Conservation (phyloP, 2,888 invertebrate species). For the Hypomecis atomaria region DNA sequence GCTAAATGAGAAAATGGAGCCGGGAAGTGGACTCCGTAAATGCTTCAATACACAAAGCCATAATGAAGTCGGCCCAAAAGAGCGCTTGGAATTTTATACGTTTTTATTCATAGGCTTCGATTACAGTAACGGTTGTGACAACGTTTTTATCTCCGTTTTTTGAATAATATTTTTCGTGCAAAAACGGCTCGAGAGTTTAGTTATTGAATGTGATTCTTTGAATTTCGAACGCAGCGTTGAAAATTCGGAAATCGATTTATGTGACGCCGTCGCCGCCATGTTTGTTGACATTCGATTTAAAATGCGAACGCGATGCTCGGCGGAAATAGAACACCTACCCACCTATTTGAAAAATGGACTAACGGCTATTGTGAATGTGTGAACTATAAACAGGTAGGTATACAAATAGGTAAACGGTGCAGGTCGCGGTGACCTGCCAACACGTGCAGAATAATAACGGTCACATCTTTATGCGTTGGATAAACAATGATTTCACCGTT, state of each 20-base stretch:
- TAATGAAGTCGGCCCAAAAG: constrained; percentile 56
- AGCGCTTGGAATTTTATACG: constrained; percentile 57
- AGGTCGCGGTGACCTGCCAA: constrained; percentile 56
- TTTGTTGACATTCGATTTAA: constrained; percentile 74
- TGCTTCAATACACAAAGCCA: constrained; percentile 60
- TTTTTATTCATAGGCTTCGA: constrained; percentile 55
- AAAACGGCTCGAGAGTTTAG: constrained; percentile 46
- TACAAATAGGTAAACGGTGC: constrained; percentile 58
- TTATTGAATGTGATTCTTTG: constrained; percentile 44
- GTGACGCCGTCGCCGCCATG: constrained; percentile 64
- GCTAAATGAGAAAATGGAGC: constrained; percentile 74
- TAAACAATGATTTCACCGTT: constrained; percentile 19
- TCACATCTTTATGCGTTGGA: constrained; percentile 35
- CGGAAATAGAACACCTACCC: constrained; percentile 67
- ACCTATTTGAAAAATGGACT: constrained; percentile 62
- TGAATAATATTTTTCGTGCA: constrained; percentile 46
- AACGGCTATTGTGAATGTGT: constrained; percentile 54
- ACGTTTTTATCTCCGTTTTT: constrained; percentile 46
- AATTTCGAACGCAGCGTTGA: constrained; percentile 56
- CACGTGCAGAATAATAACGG: constrained; percentile 63
- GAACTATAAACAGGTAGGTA: constrained; percentile 52
- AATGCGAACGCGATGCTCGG: constrained; percentile 57
- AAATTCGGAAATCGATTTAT: constrained; percentile 71
- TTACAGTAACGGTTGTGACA: constrained; percentile 60
- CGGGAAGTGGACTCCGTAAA: constrained; percentile 60